Evolutionary conservation across 1,140 invertebrate species (phyloP), one percentile per base, ranked within the genome.

Genomic region (Globodera ellingtonae): DNA sequence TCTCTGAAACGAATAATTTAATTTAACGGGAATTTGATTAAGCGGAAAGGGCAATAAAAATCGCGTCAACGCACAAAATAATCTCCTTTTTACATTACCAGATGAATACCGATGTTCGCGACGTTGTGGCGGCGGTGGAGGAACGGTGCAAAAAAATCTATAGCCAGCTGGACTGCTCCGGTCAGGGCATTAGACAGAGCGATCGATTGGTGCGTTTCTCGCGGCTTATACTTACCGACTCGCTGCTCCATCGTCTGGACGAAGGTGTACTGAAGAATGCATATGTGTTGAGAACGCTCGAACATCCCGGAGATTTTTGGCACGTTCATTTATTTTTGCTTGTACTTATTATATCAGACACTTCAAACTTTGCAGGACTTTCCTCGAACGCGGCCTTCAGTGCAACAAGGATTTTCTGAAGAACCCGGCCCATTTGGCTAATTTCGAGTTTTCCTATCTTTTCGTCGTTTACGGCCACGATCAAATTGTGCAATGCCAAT

Each of bases 401-500:
- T 6, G 18, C 56, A 62, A 62, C 56, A 62, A 8, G n/a, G n/a
- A 3, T 7, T 21, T 75, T n/a, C 65, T 35, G 56, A 3, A 3
- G 15, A 75, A 65, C 52, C 46, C 44, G 18, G 10, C 56, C 6
- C 73, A 56, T 24, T n/a, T 75, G 47, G 44, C 15, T 9, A 18
- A 56, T 18, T 75, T 75, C 4, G 73, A 75, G 47, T 75, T 75
- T 8, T 75, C 73, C 3, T 75, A 75, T 21, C 35, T 75, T 15
- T 75, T 75, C 50, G 46, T 75, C n/a, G 10, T 75, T 21, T 75
- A 75, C n/a, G 73, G 73, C 18, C 65, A 52, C 9, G 73, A 75
- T 21, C 73, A 62, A 35, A 56, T 75, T 75, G 18, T 46, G 56
- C 47, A 75, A 3, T 56, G 65, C 18, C 56, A 56, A n/a, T 18